A percentile compares a stretch with the other conserved stretches of the same genome.
phyloP scores from a whole-genome alignment of 2,113 vertebrate genomes.

The Alosa alosa region DNA sequence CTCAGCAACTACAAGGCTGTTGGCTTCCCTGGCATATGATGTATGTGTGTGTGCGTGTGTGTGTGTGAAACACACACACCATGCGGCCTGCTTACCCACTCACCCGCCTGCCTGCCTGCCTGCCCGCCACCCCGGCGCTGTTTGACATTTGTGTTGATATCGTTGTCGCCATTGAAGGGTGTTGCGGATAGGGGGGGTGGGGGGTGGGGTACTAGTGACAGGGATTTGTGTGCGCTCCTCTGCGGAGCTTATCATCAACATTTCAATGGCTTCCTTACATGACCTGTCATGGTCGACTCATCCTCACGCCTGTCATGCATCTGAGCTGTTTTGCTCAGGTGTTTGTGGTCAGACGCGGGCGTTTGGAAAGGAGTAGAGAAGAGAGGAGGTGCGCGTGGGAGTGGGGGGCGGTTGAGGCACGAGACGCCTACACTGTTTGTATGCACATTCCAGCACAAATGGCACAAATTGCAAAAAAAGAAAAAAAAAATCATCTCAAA shows the following conservation, averaged over 20 bases:
- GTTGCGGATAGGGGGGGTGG: background rate
- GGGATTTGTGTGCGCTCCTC: conserved; percentile 54
- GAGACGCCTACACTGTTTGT: background rate
- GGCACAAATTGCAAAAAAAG: background rate
- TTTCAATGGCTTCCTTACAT: conserved; percentile 52
- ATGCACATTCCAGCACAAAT: conserved; percentile 7
- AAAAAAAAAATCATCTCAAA: conserved; percentile 1
- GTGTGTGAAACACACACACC: background rate
- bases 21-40: conserved; percentile 40
- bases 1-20: conserved; percentile 49
- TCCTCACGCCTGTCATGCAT: conserved; percentile 39
- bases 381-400: background rate
- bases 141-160: conserved; percentile 72
- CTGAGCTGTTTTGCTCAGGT: conserved; percentile 44
- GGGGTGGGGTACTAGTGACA: conserved; percentile 31
- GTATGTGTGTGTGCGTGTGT: too few species aligned
- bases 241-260: conserved; percentile 57
- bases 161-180: conserved; percentile 53
- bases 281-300: conserved; percentile 50
- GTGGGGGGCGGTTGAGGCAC: background rate
- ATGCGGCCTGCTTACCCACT: background rate
- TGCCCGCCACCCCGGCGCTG: conserved; percentile 50
- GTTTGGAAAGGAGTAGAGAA: background rate
- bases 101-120: background rate
- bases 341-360: conserved; percentile 44